These are phyloP conservation scores for Orthosia gracilis DNA, from an alignment of 2,888 invertebrate genomes.

Conservation along the genomic window DNA sequence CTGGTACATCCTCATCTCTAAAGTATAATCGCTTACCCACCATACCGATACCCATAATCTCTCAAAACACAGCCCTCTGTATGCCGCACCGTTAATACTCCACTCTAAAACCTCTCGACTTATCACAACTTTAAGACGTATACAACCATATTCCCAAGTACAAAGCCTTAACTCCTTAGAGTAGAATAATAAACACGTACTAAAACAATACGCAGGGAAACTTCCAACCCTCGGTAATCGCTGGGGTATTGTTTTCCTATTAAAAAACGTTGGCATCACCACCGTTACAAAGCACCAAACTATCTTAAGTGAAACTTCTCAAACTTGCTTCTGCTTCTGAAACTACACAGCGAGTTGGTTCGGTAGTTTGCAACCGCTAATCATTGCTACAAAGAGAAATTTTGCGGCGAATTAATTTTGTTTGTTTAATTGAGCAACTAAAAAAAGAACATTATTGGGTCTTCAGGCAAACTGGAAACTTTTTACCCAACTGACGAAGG, in stretches of 20 bases:
- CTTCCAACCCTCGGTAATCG: constrained; percentile 47
- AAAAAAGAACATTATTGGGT: too few relatives aligned
- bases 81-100: not conserved
- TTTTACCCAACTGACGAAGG: too few relatives aligned
- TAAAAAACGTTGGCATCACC: constrained; percentile 54
- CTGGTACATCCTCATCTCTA: not conserved
- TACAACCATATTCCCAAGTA: constrained; percentile 6
- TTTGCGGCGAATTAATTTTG: constrained; percentile 37
- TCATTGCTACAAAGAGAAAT: constrained; percentile 69
- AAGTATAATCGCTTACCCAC: not conserved
- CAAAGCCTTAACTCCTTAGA: constrained; percentile 19
- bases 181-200: constrained; percentile 47
- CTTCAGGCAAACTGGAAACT: too few relatives aligned
- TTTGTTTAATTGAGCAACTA: not conserved
- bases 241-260: constrained; percentile 51
- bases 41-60: not conserved
- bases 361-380: constrained; percentile 63
- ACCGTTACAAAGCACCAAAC: constrained; percentile 58
- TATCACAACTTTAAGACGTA: constrained; percentile 6
- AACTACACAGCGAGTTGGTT: constrained; percentile 59
- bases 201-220: constrained; percentile 46
- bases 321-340: constrained; percentile 51
- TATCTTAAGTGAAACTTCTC: constrained; percentile 62
- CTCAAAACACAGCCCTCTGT: not conserved
- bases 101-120: constrained; percentile 12